Conservation (phyloP, 2,113 vertebrate species). For the Onychostoma macrolepis region DNA sequence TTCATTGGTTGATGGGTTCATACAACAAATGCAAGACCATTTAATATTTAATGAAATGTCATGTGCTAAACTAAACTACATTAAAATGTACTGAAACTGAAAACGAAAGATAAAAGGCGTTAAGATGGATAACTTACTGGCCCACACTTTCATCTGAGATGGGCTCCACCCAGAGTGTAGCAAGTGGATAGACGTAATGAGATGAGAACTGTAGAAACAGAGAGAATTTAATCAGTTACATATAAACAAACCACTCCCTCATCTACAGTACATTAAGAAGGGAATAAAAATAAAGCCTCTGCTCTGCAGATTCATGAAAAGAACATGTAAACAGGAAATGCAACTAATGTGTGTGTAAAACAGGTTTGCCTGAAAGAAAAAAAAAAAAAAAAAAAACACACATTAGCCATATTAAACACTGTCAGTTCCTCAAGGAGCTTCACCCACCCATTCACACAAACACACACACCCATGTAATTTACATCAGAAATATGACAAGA, state of each 20-base stretch:
- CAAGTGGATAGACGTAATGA: conserved; percentile 88
- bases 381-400: no score
- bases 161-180: conserved; percentile 91
- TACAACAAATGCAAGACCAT: neutral
- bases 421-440: neutral
- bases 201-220: conserved; percentile 86
- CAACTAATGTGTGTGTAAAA: neutral
- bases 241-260: neutral
- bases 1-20: neutral
- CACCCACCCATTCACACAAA: neutral
- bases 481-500: neutral
- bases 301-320: neutral
- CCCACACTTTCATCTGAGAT: conserved; percentile 83
- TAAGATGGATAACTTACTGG: conserved; percentile 80
- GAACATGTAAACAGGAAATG: neutral
- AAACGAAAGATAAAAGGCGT: neutral
- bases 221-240: conserved; percentile 39
- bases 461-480: neutral
- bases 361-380: neutral
- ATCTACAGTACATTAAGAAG: neutral
- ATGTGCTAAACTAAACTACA: neutral
- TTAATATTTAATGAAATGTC: neutral
- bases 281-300: neutral
- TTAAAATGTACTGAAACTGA: neutral
- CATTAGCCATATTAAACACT: neutral